These are phyloP conservation scores for Suricata suricatta DNA, from an alignment of 2,113 vertebrate genomes.

Conservation along the genomic window DNA sequence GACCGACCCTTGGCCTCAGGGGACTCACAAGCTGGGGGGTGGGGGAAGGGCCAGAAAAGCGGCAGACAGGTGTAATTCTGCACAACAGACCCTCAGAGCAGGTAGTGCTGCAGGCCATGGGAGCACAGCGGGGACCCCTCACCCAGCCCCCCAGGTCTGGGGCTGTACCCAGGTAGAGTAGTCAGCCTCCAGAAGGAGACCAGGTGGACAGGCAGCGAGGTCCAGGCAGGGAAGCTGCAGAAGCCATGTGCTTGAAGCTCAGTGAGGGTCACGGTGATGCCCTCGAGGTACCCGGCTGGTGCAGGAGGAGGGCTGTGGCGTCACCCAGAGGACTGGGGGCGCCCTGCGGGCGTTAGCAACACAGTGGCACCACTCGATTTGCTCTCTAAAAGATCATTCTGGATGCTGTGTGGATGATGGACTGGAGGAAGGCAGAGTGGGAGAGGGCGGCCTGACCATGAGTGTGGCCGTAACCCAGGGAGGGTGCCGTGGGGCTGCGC, in stretches of 20 bases:
- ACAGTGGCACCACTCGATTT: background rate
- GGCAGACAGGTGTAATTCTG: too few species aligned
- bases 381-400: background rate
- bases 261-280: background rate
- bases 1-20: background rate
- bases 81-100: background rate
- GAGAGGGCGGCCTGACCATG: background rate
- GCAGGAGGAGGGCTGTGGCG: too few species aligned
- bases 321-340: background rate
- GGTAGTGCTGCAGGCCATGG: background rate
- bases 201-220: background rate
- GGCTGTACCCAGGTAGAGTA: background rate
- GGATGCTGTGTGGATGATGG: rapidly evolving
- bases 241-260: background rate
- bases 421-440: background rate
- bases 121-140: background rate
- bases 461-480: too few species aligned
- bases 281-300: rapidly evolving
- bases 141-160: background rate
- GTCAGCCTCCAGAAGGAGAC: background rate
- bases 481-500: background rate
- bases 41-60: background rate
- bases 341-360: background rate
- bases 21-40: background rate
- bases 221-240: background rate